These are phyloP conservation scores for Ctenoplectra terminalis DNA, from an alignment of 1,140 invertebrate species.

Conservation along the genomic window DNA sequence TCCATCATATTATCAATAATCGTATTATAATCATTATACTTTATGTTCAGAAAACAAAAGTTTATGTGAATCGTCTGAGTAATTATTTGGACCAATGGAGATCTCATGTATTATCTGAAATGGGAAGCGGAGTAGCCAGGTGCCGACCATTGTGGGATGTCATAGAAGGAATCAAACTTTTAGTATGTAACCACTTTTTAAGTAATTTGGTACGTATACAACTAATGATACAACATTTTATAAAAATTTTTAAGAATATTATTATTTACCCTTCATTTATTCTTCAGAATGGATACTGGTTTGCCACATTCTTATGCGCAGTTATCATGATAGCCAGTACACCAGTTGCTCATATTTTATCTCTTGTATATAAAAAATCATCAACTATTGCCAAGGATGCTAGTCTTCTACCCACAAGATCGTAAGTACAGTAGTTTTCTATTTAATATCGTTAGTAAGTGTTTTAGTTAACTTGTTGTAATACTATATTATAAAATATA, in stretches of 20 bases:
- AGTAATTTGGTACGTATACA: conserved; percentile 85
- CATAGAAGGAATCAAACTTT: conserved; percentile 85
- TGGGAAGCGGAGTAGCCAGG: conserved; percentile 85
- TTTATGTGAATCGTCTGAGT: conserved; percentile 85
- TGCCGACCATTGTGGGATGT: conserved; percentile 90
- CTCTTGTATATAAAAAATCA: conserved; percentile 73
- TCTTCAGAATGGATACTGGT: conserved; percentile 86
- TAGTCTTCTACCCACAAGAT: conserved; percentile 68
- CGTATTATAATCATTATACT: background rate
- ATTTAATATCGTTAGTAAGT: background rate
- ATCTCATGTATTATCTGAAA: conserved; percentile 85
- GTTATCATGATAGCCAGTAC: conserved; percentile 78
- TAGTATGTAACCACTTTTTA: conserved; percentile 88
- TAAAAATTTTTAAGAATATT: background rate
- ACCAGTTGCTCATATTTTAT: conserved; percentile 78
- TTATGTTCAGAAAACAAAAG: conserved; percentile 84
- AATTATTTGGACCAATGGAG: conserved; percentile 87
- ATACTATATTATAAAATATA: too few relatives aligned
- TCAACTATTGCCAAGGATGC: conserved; percentile 64
- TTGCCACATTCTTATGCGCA: conserved; percentile 79
- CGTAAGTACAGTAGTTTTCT: conserved; percentile 66
- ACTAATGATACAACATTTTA: background rate
- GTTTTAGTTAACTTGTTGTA: too few relatives aligned
- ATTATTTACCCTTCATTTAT: background rate
- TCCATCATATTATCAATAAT: too few relatives aligned